Base-by-base conservation (phyloP, 2,888 invertebrate genomes). In the Thereva unica region DNA sequence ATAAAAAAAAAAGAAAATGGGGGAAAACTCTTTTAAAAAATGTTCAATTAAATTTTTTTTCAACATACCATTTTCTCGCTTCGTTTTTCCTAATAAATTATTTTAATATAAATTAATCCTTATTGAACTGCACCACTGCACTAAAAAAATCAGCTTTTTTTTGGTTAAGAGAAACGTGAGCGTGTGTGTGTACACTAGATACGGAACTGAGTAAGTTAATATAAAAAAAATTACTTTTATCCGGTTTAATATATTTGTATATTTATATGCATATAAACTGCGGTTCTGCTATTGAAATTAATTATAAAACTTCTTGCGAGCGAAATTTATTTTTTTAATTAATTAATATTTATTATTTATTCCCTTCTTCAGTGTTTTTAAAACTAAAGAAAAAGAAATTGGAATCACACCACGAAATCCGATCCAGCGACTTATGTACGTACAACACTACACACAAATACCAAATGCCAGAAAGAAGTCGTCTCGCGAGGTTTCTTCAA, bases 341-440 rank as follows among this genome's bases (percentile, higher is more conserved):
- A 23, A 23, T n/a, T n/a, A n/a, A n/a, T n/a, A n/a, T n/a, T n/a
- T n/a, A n/a, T n/a, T 57, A 57, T 23, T 37, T 50, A 23, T 50
- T 59, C 49, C 38, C 42, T 61, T 61, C 61, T 61, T 61, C 61
- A 61, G 61, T 45, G 34, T 41, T 61, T 49, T 23, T 23, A 38
- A 66, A 68, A 68, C 66, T 66, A 59, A 68, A 63, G 68, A 66
- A 66, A 68, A 66, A 68, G 68, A 68, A 66, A 56, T 23, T 64
- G 57, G 57, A 64, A 56, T 50, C 63, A 63, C 66, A 68, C 66
- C 44, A 49, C 66, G 66, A 68, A 63, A 68, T 66, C 68, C 67
- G 68, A 54, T 66, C 68, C 61, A 68, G 64, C 53, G 45, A 55
- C 65, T 54, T 47, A 66, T 23, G 23, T 23, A 23, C 56, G 66